These are phyloP conservation scores for Rhynchonycteris naso DNA, from an alignment of 2,797 vertebrate genomes.

Conservation along the genomic window DNA sequence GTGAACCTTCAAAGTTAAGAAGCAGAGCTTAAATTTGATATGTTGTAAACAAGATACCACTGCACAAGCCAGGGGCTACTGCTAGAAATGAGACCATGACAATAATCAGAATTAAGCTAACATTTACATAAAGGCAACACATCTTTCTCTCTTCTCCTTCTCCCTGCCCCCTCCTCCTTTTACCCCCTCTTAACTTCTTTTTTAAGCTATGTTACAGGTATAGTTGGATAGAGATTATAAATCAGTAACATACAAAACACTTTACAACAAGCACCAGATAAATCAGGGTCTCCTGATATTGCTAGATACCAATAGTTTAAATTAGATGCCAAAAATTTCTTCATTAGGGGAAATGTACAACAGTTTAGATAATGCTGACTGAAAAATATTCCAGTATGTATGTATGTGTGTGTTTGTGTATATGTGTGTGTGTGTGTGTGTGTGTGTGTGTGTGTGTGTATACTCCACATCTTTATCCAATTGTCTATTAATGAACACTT, in stretches of 20 bases:
- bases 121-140: neutral
- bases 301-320: neutral
- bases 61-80: neutral
- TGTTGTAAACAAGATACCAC: neutral
- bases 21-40: neutral
- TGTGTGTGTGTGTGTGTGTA: neutral
- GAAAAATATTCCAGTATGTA: neutral
- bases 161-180: neutral
- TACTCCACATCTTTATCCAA: neutral
- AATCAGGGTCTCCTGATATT: neutral
- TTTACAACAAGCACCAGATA: constrained; percentile 35
- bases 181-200: neutral
- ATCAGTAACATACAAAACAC: neutral
- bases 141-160: neutral
- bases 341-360: neutral
- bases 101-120: neutral
- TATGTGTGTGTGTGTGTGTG: neutral
- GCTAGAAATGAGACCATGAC: neutral
- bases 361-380: neutral
- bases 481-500: neutral
- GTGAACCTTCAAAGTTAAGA: neutral
- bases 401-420: too few relatives aligned
- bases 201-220: neutral
- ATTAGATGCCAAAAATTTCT: constrained; percentile 16
- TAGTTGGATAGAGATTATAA: neutral